Conservation (phyloP, 2,113 vertebrate species). For the Mesitornis unicolor region DNA sequence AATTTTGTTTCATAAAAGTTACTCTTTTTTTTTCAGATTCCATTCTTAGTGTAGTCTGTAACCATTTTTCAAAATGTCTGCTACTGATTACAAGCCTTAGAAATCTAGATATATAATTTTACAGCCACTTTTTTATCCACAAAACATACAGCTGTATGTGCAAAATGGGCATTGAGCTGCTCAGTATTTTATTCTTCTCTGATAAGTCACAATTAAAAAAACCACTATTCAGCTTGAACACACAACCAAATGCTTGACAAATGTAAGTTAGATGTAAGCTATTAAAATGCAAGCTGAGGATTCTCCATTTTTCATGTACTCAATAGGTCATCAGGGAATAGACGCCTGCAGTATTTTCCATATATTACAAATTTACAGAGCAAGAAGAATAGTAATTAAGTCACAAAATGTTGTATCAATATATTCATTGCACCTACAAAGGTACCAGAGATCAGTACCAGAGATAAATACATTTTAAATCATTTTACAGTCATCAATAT, state of each 20-base stretch:
- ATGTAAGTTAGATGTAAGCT: not conserved
- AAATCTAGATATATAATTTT: not conserved
- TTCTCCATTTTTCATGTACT: constrained; percentile 23
- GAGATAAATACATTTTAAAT: not conserved
- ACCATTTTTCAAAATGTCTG: not conserved
- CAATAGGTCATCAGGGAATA: not conserved
- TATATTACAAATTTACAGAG: not conserved
- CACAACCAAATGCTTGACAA: not conserved
- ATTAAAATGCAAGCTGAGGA: constrained; percentile 11
- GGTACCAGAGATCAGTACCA: not conserved
- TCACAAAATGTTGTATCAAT: not conserved
- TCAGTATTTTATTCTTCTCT: not conserved
- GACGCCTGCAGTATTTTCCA: constrained; percentile 19
- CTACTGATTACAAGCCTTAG: not conserved
- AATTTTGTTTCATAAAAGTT: not conserved
- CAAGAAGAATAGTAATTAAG: constrained; percentile 3
- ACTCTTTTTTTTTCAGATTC: not conserved
- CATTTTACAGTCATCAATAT: not conserved
- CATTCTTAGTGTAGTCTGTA: not conserved
- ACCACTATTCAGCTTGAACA: not conserved
- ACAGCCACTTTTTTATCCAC: not conserved
- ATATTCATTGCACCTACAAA: not conserved
- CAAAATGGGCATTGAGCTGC: not conserved
- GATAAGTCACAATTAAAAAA: not conserved
- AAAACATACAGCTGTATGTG: not conserved